These are phyloP conservation scores for Erithacus rubecula DNA, from an alignment of 2,797 vertebrate species.

Conservation along the genomic window DNA sequence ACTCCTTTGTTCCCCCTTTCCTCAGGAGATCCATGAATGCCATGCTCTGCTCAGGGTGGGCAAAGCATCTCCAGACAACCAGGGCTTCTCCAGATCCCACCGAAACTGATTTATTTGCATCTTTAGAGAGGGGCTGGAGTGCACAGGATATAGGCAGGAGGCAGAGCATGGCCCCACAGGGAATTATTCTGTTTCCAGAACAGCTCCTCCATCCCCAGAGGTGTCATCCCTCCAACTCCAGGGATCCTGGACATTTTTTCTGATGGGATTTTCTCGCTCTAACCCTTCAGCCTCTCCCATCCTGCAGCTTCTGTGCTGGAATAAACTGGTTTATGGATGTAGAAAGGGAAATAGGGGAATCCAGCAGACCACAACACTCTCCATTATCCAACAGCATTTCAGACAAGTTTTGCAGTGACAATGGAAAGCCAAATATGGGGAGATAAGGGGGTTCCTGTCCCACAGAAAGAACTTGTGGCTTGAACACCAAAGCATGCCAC, in stretches of 20 bases:
- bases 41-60: background rate
- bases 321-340: background rate
- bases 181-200: background rate
- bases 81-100: background rate
- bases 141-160: background rate
- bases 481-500: background rate
- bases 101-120: background rate
- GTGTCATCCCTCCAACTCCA: background rate
- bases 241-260: background rate
- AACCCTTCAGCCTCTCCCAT: background rate
- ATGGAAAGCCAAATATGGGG: background rate
- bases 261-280: background rate
- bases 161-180: accelerated
- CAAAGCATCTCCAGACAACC: background rate
- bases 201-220: background rate
- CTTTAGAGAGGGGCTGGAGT: background rate
- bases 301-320: background rate
- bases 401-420: background rate
- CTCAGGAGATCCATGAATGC: background rate
- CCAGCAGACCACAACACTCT: background rate
- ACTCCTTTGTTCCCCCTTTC: background rate
- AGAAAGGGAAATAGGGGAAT: background rate
- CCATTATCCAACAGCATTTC: background rate
- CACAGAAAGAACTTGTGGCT: background rate
- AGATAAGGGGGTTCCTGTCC: background rate